A percentile compares a stretch with the other conserved stretches of the same genome.
Evolutionary conservation across 2,888 invertebrate species (phyloP).

Genomic region (Campopleginae sp.): DNA sequence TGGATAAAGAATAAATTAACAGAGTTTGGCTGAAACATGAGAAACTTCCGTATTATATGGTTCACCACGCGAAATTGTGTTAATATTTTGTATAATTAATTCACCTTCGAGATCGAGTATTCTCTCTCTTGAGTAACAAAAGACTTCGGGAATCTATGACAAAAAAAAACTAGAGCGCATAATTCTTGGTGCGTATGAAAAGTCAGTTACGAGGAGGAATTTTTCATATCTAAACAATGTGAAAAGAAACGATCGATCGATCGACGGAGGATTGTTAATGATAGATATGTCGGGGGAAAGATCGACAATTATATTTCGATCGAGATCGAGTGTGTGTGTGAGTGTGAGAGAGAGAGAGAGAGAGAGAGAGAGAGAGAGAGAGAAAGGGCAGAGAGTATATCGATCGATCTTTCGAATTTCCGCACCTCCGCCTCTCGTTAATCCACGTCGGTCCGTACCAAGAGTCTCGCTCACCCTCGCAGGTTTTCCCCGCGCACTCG

Average conservation of each 20-base stretch:
- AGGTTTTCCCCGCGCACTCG: slow-evolving; percentile 33
- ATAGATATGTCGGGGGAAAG: not conserved
- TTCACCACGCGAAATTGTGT: not conserved
- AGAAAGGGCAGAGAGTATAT: slow-evolving; percentile 46
- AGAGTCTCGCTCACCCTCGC: slow-evolving; percentile 31
- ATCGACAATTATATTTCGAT: slow-evolving; percentile 7
- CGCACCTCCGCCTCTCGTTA: slow-evolving; percentile 65
- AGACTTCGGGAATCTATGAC: not conserved
- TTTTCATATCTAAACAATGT: not conserved
- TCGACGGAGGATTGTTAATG: slow-evolving; percentile 4
- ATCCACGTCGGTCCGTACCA: slow-evolving; percentile 62
- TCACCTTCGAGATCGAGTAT: not conserved
- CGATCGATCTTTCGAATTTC: slow-evolving; percentile 67
- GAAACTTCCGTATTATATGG: not conserved
- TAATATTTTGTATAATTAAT: not conserved
- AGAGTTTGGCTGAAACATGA: not conserved
- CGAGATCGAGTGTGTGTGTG: not conserved
- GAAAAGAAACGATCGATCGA: not conserved
- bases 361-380: slow-evolving; percentile 41
- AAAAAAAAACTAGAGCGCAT: too few species aligned
- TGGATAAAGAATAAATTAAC: not conserved
- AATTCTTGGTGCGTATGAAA: too few species aligned
- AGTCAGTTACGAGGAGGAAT: too few species aligned
- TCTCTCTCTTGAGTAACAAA: not conserved
- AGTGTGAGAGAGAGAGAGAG: not conserved